Evolutionary conservation across 2,797 vertebrate species (phyloP).

Genomic region (Antrozous pallidus): DNA sequence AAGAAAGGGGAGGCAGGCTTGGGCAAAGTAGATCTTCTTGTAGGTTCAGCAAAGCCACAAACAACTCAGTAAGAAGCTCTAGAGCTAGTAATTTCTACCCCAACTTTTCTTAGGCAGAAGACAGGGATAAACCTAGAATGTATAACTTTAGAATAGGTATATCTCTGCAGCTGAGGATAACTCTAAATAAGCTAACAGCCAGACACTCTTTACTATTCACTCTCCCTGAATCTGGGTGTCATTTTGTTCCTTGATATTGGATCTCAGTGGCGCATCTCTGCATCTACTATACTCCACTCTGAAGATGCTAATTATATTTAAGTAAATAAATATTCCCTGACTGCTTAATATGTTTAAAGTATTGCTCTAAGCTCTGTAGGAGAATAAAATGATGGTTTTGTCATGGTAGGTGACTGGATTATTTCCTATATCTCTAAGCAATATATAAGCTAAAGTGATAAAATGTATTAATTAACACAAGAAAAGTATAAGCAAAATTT

Average conservation of each 20-base stretch:
- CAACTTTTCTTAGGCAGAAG: background rate
- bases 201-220: background rate
- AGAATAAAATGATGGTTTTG: background rate
- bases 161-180: background rate
- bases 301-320: background rate
- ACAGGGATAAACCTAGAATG: rapidly evolving
- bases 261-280: background rate
- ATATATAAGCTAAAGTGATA: background rate
- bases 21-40: background rate
- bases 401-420: background rate
- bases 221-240: background rate
- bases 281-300: background rate
- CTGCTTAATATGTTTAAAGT: background rate
- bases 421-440: background rate
- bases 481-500: background rate
- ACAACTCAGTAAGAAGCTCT: background rate
- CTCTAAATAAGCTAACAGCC: background rate
- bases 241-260: background rate
- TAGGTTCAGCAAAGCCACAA: background rate
- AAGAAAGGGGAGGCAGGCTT: background rate
- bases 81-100: background rate
- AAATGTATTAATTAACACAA: background rate
- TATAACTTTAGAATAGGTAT: background rate
- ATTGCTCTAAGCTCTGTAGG: background rate
- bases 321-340: background rate